Percentiles rank a stretch among this genome's conserved stretches.
Evolutionary conservation across 2,888 invertebrate species (phyloP).

Genomic region (Aphrophora alni): DNA sequence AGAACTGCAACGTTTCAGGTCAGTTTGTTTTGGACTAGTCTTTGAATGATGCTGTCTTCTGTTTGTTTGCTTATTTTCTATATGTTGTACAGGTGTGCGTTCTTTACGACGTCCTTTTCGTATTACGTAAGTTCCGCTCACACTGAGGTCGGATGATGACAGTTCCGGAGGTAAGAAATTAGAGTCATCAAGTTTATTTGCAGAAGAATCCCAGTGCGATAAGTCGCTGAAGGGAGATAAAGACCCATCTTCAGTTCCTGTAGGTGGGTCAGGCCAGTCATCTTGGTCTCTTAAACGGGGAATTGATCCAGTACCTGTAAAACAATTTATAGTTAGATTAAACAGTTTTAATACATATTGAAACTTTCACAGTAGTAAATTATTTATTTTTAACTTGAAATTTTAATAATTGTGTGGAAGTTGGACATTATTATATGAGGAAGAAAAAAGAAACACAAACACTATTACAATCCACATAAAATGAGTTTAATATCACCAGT

Average conservation of each 20-base stretch:
- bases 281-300: constrained; percentile 72
- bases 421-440: too few species aligned
- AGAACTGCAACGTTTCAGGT: constrained; percentile 74
- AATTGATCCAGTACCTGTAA: constrained; percentile 74
- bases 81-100: constrained; percentile 65
- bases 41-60: constrained; percentile 24
- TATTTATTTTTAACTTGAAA: too few species aligned
- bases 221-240: constrained; percentile 65
- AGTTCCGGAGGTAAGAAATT: constrained; percentile 52
- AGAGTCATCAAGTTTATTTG: constrained; percentile 41
- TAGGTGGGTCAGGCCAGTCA: constrained; percentile 78
- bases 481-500: too few species aligned
- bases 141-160: constrained; percentile 60
- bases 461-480: too few species aligned
- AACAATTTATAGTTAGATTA: constrained; percentile 24
- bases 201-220: constrained; percentile 49
- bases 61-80: constrained; percentile 36
- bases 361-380: too few species aligned
- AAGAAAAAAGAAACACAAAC: too few species aligned
- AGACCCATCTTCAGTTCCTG: constrained; percentile 70
- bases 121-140: constrained; percentile 81
- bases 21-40: constrained; percentile 52
- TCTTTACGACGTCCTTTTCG: constrained; percentile 72
- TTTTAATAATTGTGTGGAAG: too few species aligned
- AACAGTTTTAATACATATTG: too few species aligned